phyloP scores from a whole-genome alignment of 2,888 invertebrate genomes.

The Macaria liturata region DNA sequence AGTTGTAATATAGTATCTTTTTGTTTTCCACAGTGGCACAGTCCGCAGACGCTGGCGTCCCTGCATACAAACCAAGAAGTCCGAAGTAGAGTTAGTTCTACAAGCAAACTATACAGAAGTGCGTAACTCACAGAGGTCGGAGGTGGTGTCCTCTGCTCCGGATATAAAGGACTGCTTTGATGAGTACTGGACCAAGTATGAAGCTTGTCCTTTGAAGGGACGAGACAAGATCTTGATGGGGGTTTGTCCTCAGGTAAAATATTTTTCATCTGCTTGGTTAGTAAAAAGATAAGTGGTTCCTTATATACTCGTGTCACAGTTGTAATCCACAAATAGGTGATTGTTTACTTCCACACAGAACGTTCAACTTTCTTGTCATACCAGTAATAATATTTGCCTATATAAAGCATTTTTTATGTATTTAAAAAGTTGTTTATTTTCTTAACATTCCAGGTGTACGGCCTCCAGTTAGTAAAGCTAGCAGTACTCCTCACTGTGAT shows the following conservation, averaged over 20 bases:
- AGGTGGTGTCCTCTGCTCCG: conserved; percentile 80
- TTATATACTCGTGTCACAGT: not conserved
- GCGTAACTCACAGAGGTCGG: conserved; percentile 76
- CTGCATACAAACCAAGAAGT: conserved; percentile 81
- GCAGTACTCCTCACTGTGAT: conserved; percentile 88
- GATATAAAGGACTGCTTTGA: conserved; percentile 88
- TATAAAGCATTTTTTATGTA: no score
- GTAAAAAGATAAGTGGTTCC: not conserved
- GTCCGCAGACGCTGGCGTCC: conserved; percentile 89
- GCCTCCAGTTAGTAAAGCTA: conserved; percentile 93
- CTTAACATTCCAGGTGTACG: conserved; percentile 86
- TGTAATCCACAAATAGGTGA: no score
- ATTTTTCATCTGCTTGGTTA: not conserved
- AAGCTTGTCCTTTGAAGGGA: conserved; percentile 85
- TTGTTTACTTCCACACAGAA: no score
- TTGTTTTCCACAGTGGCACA: conserved; percentile 84
- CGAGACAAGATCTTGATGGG: conserved; percentile 91
- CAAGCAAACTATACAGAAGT: conserved; percentile 89
- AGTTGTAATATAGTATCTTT: no score
- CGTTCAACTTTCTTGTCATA: no score
- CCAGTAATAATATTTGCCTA: no score
- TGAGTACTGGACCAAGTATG: conserved; percentile 88
- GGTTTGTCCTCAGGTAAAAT: conserved; percentile 89
- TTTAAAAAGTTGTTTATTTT: conserved; percentile 35
- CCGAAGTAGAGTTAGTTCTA: conserved; percentile 87